Percentiles rank a stretch among this genome's conserved stretches.
Conservation (phyloP, 2,797 vertebrate genomes). For the Thaleichthys pacificus region DNA sequence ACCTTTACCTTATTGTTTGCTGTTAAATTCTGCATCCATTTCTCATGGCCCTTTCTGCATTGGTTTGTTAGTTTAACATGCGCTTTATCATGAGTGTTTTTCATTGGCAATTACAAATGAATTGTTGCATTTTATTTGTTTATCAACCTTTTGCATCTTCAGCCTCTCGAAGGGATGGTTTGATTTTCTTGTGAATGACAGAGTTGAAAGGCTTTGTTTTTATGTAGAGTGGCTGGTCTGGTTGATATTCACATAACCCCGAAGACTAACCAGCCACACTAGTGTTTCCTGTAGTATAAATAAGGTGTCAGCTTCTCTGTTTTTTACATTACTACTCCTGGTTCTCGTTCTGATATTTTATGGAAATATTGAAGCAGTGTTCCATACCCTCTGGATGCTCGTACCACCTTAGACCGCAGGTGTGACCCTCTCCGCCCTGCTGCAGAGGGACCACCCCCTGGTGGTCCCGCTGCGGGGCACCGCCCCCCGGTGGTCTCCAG, state of each 20-base stretch:
- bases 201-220: constrained; percentile 10
- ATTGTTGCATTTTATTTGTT: constrained; percentile 2
- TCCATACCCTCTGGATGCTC: too few relatives aligned
- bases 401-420: too few relatives aligned
- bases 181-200: background rate
- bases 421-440: too few relatives aligned
- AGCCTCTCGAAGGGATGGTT: background rate
- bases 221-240: background rate
- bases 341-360: too few relatives aligned
- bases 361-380: too few relatives aligned
- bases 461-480: background rate
- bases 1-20: background rate
- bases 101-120: background rate
- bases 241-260: too few relatives aligned
- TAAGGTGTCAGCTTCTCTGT: background rate
- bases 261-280: too few relatives aligned
- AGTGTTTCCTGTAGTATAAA: constrained; percentile 19
- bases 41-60: background rate
- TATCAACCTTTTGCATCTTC: background rate
- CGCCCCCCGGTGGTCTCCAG: background rate
- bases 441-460: background rate
- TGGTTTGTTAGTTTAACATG: constrained; percentile 3
- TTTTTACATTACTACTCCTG: background rate
- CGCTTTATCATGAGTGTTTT: background rate
- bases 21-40: constrained; percentile 7